These are phyloP conservation scores for Alca torda DNA, from an alignment of 2,797 vertebrate species.

Conservation along the genomic window DNA sequence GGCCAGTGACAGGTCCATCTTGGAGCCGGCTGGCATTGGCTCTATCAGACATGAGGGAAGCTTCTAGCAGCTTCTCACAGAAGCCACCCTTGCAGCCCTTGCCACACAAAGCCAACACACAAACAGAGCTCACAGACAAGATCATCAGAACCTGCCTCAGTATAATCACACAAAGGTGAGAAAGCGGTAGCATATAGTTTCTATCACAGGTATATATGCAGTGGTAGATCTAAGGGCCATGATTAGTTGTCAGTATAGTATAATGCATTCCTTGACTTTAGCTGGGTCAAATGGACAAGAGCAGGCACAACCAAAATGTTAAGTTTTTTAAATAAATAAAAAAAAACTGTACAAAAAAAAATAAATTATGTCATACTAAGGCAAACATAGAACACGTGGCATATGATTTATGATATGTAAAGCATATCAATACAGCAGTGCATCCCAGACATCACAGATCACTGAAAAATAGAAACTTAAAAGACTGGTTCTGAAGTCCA, in stretches of 20 bases:
- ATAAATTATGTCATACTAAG: not conserved
- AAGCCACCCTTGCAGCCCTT: not conserved
- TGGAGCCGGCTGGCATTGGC: not conserved
- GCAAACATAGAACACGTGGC: not conserved
- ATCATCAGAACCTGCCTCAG: not conserved
- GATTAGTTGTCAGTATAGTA: not conserved
- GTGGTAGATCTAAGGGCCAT: fast-evolving
- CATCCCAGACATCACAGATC: not conserved
- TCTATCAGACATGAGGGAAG: not conserved
- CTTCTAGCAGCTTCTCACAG: not conserved
- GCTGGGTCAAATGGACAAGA: not conserved
- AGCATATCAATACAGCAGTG: not conserved
- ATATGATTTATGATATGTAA: not conserved
- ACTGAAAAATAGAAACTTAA: not conserved
- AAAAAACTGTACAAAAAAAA: not conserved
- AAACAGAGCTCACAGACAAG: not conserved
- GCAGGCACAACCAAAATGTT: not conserved
- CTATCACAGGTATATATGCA: not conserved
- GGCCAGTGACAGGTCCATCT: not conserved
- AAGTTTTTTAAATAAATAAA: not conserved
- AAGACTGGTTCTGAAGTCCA: not conserved
- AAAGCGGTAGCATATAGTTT: not conserved
- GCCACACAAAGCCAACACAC: not conserved
- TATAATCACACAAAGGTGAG: not conserved
- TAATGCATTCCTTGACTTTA: not conserved